A percentile compares a stretch with the other conserved stretches of the same genome.
Evolutionary conservation across 2,888 invertebrate genomes (phyloP).

Genomic region (Lithodes maja): DNA sequence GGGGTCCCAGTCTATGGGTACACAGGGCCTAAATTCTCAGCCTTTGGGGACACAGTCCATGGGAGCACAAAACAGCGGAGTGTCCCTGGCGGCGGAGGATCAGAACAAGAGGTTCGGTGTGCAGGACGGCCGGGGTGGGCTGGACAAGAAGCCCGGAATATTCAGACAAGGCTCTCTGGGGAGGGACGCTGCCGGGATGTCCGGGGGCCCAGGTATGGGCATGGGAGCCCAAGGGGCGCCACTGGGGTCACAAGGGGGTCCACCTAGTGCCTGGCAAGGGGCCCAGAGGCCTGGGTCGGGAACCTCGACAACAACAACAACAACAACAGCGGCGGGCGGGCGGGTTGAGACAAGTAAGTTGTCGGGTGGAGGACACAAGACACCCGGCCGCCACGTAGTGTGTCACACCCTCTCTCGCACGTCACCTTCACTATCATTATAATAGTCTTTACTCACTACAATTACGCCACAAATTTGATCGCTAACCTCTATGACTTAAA

Average conservation of each 20-base stretch:
- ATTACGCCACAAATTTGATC: too few relatives aligned
- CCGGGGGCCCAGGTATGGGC: conserved; percentile 4
- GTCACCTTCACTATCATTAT: not conserved
- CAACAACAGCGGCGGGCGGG: conserved; percentile 26
- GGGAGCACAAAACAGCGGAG: conserved; percentile 40
- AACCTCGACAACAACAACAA: conserved; percentile 14
- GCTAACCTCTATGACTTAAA: too few relatives aligned
- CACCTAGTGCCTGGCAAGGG: conserved; percentile 29
- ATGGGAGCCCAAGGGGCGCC: conserved; percentile 3
- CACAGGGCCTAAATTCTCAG: not conserved
- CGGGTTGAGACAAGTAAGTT: conserved; percentile 53
- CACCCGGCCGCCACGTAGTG: too few relatives aligned
- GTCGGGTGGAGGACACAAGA: not conserved
- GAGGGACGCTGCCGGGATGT: conserved; percentile 25
- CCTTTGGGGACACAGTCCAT: conserved; percentile 30
- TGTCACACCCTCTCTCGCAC: not conserved
- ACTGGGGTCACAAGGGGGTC: conserved; percentile 33
- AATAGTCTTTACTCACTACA: too few relatives aligned
- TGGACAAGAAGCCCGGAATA: conserved; percentile 54
- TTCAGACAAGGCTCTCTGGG: conserved; percentile 55
- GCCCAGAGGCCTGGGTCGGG: conserved; percentile 31
- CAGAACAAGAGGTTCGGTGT: conserved; percentile 16
- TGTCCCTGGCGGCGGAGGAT: not conserved
- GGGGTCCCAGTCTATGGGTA: conserved; percentile 18
- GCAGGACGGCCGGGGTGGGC: conserved; percentile 31